Evolutionary conservation across 2,888 invertebrate species (phyloP).

Genomic region (Endotricha flammealis): DNA sequence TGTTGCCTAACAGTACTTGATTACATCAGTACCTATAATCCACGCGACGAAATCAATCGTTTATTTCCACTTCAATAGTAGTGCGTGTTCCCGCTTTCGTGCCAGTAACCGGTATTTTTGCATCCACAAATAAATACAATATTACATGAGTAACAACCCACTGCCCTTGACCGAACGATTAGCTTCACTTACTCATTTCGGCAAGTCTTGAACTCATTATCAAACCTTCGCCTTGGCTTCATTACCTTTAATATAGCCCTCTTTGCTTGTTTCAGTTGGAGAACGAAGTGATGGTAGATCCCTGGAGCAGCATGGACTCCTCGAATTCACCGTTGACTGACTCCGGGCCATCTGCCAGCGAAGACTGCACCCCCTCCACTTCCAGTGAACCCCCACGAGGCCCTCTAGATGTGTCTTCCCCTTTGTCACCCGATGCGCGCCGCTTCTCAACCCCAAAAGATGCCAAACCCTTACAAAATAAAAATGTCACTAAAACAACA

Average conservation of each 20-base stretch:
- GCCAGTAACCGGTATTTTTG: slow-evolving; percentile 38
- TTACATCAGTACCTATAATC: too few species aligned
- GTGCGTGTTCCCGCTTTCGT: slow-evolving; percentile 24
- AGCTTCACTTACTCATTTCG: slow-evolving; percentile 39
- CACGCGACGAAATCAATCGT: slow-evolving; percentile 4
- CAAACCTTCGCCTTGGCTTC: slow-evolving; percentile 41
- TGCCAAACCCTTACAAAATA: slow-evolving; percentile 41
- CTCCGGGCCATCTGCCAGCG: slow-evolving; percentile 72
- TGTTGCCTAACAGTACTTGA: too few species aligned
- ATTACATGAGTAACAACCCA: slow-evolving; percentile 27
- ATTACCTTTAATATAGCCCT: slow-evolving; percentile 29
- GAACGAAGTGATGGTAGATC: slow-evolving; percentile 77
- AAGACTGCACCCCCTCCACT: slow-evolving; percentile 70
- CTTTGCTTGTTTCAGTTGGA: slow-evolving; percentile 72
- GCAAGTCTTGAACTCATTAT: slow-evolving; percentile 41
- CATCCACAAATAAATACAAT: slow-evolving; percentile 41
- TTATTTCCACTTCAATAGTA: neutral
- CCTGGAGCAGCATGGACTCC: slow-evolving; percentile 77
- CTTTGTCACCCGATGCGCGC: slow-evolving; percentile 51
- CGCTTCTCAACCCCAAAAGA: slow-evolving; percentile 56
- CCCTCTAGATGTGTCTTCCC: slow-evolving; percentile 43
- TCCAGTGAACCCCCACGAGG: slow-evolving; percentile 58
- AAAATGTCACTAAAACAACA: slow-evolving; percentile 38
- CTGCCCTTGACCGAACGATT: slow-evolving; percentile 51
- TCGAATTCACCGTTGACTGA: slow-evolving; percentile 74